phyloP scores from a whole-genome alignment of 2,113 vertebrate species.

The Lampris incognitus region DNA sequence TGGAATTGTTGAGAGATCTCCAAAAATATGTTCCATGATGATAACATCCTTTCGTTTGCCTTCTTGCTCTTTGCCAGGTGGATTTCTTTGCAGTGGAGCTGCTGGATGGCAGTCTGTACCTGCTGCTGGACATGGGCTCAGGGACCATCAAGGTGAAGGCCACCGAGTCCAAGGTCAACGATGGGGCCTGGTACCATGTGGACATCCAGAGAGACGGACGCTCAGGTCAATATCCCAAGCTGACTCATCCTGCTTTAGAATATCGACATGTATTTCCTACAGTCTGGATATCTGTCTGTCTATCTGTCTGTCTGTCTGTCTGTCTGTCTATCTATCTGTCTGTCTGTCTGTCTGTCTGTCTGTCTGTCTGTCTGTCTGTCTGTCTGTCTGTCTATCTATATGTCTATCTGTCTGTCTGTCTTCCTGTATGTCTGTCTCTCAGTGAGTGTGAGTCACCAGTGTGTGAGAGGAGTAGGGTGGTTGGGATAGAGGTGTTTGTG shows the following conservation, averaged over 20 bases:
- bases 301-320: too few relatives aligned
- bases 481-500: too few relatives aligned
- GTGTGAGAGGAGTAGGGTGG: background rate
- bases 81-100: slow-evolving; percentile 99
- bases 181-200: slow-evolving; percentile 98
- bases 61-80: slow-evolving; percentile 73
- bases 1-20: too few relatives aligned
- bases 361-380: too few relatives aligned
- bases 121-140: slow-evolving; percentile 98
- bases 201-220: slow-evolving; percentile 97
- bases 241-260: too few relatives aligned
- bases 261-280: too few relatives aligned
- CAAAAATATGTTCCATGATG: background rate
- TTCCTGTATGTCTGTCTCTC: too few relatives aligned
- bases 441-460: background rate
- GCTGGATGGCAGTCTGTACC: slow-evolving; percentile 93
- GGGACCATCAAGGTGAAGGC: slow-evolving; percentile 99
- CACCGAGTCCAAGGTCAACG: slow-evolving; percentile 97
- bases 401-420: too few relatives aligned
- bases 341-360: too few relatives aligned
- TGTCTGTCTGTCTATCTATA: too few relatives aligned
- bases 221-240: slow-evolving; percentile 85
- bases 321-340: too few relatives aligned
- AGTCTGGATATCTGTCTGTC: too few relatives aligned
- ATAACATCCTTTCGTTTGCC: background rate